Conservation (phyloP, 2,113 vertebrate genomes). For the Mormyrus lacerda region DNA sequence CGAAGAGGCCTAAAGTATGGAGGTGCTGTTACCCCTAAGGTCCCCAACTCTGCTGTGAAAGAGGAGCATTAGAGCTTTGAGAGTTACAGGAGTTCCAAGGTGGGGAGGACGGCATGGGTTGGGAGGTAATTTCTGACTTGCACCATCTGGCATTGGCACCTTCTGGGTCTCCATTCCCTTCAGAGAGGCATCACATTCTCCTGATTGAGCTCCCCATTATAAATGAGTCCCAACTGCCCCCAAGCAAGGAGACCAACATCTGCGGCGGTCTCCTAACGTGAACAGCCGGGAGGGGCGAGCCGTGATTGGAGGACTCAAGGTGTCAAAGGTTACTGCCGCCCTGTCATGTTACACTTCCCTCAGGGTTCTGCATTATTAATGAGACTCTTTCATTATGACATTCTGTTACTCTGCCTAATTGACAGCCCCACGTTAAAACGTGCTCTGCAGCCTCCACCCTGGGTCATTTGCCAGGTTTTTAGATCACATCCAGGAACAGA, state of each 20-base stretch:
- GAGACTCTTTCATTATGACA: constrained; percentile 7
- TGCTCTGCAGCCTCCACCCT: neutral
- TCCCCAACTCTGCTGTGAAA: neutral
- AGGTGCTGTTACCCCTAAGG: neutral
- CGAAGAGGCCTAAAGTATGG: neutral
- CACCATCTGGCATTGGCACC: neutral
- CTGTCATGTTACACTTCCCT: constrained; percentile 40
- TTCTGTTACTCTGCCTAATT: constrained; percentile 12
- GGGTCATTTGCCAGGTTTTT: constrained; percentile 7
- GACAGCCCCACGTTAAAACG: constrained; percentile 8
- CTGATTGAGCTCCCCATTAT: constrained; percentile 63
- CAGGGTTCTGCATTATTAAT: constrained; percentile 44
- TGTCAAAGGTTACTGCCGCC: constrained; percentile 39
- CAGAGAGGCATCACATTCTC: constrained; percentile 46
- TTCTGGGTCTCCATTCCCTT: neutral
- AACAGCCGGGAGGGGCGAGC: constrained; percentile 33
- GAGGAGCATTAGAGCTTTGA: neutral
- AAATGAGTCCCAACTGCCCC: constrained; percentile 58
- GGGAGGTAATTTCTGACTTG: neutral
- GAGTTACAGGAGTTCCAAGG: neutral
- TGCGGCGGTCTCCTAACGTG: constrained; percentile 32
- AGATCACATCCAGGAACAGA: constrained; percentile 3
- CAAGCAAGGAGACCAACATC: constrained; percentile 44
- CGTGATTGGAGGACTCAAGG: constrained; percentile 35
- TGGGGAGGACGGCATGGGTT: neutral